Conservation (phyloP, 2,797 vertebrate species). For the Leucoraja ocellata region DNA sequence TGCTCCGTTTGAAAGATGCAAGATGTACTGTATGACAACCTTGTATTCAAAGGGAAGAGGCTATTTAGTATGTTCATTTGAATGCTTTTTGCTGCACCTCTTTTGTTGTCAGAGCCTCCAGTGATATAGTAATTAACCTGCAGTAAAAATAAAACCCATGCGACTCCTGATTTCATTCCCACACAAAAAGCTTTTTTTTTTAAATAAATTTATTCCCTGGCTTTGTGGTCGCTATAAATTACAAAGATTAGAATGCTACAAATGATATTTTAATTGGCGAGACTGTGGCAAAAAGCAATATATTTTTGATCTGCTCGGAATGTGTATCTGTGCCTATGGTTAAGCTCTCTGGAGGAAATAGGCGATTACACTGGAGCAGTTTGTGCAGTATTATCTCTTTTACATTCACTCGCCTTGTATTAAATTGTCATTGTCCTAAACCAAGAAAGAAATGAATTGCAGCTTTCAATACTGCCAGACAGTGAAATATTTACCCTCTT, state of each 20-base stretch:
- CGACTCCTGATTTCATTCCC: conserved; percentile 66
- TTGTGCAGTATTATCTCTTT: conserved; percentile 65
- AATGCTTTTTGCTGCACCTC: conserved; percentile 62
- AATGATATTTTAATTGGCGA: conserved; percentile 51
- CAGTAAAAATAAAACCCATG: conserved; percentile 78
- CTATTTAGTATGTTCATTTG: conserved; percentile 59
- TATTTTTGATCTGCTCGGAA: conserved; percentile 62
- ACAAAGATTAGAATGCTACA: conserved; percentile 20
- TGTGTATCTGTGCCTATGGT: conserved; percentile 49
- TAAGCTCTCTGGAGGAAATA: conserved; percentile 61
- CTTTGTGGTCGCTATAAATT: conserved; percentile 40
- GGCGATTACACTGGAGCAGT: conserved; percentile 61
- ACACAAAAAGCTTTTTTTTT: conserved; percentile 60
- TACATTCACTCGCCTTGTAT: conserved; percentile 67
- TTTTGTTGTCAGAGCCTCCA: conserved; percentile 73
- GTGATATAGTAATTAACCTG: conserved; percentile 84
- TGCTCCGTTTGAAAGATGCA: conserved; percentile 31
- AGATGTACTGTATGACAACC: conserved; percentile 48
- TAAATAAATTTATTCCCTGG: conserved; percentile 44
- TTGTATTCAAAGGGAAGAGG: conserved; percentile 51
- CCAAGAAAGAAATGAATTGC: conserved; percentile 81
- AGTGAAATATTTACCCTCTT: conserved; percentile 91
- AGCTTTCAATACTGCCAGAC: conserved; percentile 69
- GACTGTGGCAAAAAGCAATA: conserved; percentile 63
- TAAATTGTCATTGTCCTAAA: conserved; percentile 84